phyloP scores from a whole-genome alignment of 2,113 vertebrate species.

The Psittacula cyanocephala region DNA sequence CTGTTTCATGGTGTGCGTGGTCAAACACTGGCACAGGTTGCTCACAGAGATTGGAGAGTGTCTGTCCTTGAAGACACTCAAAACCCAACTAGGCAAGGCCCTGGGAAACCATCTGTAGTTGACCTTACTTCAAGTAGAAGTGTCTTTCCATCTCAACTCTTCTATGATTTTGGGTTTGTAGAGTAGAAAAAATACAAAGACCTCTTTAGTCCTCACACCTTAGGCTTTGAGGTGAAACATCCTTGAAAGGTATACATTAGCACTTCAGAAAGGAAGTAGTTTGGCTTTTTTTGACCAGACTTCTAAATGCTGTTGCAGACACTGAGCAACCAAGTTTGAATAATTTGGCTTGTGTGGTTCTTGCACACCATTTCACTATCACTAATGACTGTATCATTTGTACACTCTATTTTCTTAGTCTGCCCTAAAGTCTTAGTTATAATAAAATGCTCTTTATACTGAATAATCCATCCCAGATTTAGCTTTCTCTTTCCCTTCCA shows the following conservation, averaged over 20 bases:
- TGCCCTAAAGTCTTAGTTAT: neutral
- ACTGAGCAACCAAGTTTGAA: neutral
- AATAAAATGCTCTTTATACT: neutral
- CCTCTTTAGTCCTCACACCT: neutral
- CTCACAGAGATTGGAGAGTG: neutral
- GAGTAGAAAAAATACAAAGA: neutral
- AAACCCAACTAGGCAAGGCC: neutral
- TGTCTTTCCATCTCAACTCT: neutral
- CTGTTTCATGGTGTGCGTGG: neutral
- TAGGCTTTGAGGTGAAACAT: neutral
- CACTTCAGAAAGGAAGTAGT: neutral
- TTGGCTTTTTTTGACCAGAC: neutral
- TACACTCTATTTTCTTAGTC: neutral
- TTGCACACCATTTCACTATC: neutral
- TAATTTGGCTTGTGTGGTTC: neutral
- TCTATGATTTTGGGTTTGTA: neutral
- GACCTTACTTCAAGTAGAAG: neutral
- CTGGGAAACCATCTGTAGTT: neutral
- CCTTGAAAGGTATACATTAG: neutral
- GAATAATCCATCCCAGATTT: neutral
- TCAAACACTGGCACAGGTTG: neutral
- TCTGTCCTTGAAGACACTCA: neutral
- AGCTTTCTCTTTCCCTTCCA: neutral
- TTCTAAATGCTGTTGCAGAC: neutral
- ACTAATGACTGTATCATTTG: neutral